Evolutionary conservation across 2,797 vertebrate species (phyloP), one percentile per base, ranked within the genome.

Genomic region (Tachyglossus aculeatus): DNA sequence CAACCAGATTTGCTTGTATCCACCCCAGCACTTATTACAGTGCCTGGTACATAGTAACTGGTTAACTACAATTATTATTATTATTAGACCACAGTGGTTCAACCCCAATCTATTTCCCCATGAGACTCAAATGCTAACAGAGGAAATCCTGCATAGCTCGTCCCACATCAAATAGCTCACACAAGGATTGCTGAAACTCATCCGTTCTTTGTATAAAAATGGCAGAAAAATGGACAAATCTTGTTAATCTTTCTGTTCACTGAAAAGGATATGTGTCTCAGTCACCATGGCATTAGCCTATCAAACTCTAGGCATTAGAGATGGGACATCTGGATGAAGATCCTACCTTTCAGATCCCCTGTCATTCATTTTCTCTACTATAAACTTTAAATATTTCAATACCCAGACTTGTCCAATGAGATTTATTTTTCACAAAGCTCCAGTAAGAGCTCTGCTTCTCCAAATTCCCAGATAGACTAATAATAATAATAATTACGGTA

Each of bases 381-480:
- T 47, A 77, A 78, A 66, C 39, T 67, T 84, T 77, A 85, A 80
- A 74, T 19, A 84, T 72, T 48, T 66, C n/a, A n/a, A n/a, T n/a
- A n/a, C n/a, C n/a, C n/a, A n/a, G n/a, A n/a, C n/a, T n/a, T n/a
- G n/a, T n/a, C n/a, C n/a, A n/a, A n/a, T n/a, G n/a, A n/a, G n/a
- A n/a, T n/a, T n/a, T n/a, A n/a, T n/a, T n/a, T n/a, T n/a, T n/a
- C n/a, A n/a, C n/a, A n/a, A n/a, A n/a, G n/a, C n/a, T n/a, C n/a
- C n/a, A n/a, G n/a, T n/a, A n/a, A n/a, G n/a, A n/a, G n/a, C n/a
- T n/a, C n/a, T n/a, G n/a, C n/a, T n/a, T n/a, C n/a, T n/a, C n/a
- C n/a, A n/a, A n/a, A n/a, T n/a, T n/a, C n/a, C n/a, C n/a, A n/a
- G n/a, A n/a, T n/a, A n/a, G n/a, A n/a, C n/a, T n/a, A n/a, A n/a